Percentiles rank a stretch among this genome's conserved stretches.
phyloP scores from a whole-genome alignment of 1,140 invertebrate genomes.

The Drosophila guanche region DNA sequence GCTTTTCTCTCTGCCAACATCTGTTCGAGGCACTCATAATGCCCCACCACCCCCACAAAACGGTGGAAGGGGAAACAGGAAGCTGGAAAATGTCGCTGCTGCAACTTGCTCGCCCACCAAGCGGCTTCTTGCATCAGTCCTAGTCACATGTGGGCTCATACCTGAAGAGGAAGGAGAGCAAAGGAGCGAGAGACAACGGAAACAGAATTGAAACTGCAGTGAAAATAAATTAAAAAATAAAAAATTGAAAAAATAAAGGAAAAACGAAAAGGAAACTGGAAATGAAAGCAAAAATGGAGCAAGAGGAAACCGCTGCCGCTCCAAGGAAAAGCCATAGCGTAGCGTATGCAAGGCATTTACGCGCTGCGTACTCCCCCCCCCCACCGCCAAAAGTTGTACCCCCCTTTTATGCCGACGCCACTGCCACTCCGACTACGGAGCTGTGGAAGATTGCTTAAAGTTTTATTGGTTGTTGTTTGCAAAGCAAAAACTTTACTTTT shows the following conservation, averaged over 20 bases:
- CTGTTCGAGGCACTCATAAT: too few relatives aligned
- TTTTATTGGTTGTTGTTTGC: slow-evolving; percentile 82
- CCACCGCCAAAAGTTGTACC: slow-evolving; percentile 33
- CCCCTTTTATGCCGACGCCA: too few relatives aligned
- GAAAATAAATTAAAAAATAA: slow-evolving; percentile 42
- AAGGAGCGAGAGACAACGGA: slow-evolving; percentile 1
- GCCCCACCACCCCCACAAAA: too few relatives aligned
- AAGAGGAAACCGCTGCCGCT: not conserved
- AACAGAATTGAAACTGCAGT: slow-evolving; percentile 33
- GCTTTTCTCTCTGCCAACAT: too few relatives aligned
- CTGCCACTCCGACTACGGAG: slow-evolving; percentile 28
- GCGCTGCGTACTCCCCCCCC: too few relatives aligned
- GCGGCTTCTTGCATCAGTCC: slow-evolving; percentile 13
- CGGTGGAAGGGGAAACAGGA: slow-evolving; percentile 17
- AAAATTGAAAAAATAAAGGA: slow-evolving; percentile 2
- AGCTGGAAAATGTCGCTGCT: slow-evolving; percentile 60
- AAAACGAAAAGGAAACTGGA: slow-evolving; percentile 10
- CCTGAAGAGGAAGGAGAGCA: slow-evolving; percentile 9
- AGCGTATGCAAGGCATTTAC: slow-evolving; percentile 62
- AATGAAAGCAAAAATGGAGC: slow-evolving; percentile 34
- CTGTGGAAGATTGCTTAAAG: slow-evolving; percentile 79
- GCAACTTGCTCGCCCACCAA: slow-evolving; percentile 53
- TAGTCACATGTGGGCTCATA: slow-evolving; percentile 9
- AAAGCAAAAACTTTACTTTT: slow-evolving; percentile 82
- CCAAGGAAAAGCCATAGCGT: slow-evolving; percentile 27